Base-by-base conservation (phyloP, 2,888 invertebrate species). In the Chorisops tibialis region DNA sequence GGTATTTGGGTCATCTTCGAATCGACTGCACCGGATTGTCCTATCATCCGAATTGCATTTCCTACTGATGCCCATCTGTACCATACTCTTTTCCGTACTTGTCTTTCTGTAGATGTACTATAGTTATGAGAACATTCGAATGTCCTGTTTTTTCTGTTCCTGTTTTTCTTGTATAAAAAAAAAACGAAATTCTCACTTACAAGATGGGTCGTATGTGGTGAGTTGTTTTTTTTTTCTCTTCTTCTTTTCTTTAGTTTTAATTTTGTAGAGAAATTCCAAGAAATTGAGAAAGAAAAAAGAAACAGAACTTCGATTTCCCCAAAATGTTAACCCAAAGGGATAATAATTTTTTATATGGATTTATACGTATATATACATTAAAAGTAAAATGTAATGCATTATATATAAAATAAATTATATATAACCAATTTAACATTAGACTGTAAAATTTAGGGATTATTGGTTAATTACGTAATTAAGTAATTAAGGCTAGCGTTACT, bases 1-100 rank as follows among this genome's bases (percentile, higher is more conserved):
- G 1, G 76, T 76, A 11, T 78, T 78, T 63, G 77, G 76, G 52
- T 62, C 61, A 19, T 64, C 64, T 16, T 59, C 65, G 43, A 51
- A 39, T 51, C 30, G 43, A 6, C 38, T 37, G 39, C 18, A 37
- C 4, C 39, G 21, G 12, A 19, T 38, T 24, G 38, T 12, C 14
- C 5, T 14, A 7, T 18, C 21, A 41, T 60, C 38, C 6, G 47
- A 19, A 14, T 21, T 41, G 38, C 38, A 39, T n/a, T 18, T 37
- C 45, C 41, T 58, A 19, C 37, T 49, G 18, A n/a, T 43, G 4
- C 22, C 30, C n/a, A 22, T 50, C 38, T 56, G 56, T 59, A 62
- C 49, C 48, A 62, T 62, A 56, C 56, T 52, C 59, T 48, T 54
- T 38, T 60, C 62, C 21, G 21, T 52, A 24, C 39, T 62, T 62